These are phyloP conservation scores for Paralichthys olivaceus DNA, from an alignment of 2,113 vertebrate species.

Conservation along the genomic window DNA sequence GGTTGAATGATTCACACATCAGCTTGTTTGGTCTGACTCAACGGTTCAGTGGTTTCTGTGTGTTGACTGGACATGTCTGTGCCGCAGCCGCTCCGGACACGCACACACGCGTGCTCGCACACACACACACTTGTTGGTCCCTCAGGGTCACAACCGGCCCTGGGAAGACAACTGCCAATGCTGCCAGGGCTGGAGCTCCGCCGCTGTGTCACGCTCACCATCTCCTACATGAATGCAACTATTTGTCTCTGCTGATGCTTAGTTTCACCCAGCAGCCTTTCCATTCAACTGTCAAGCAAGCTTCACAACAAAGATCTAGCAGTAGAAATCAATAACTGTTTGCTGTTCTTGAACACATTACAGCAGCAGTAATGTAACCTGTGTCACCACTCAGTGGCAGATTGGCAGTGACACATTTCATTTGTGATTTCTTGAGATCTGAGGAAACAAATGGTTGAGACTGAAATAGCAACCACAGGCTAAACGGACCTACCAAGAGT, in stretches of 20 bases:
- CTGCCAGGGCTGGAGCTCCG: constrained; percentile 15
- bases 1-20: constrained; percentile 47
- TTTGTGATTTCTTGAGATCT: too few species aligned
- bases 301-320: neutral
- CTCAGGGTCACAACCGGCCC: constrained; percentile 40
- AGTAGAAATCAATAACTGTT: neutral
- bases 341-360: too few species aligned
- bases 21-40: constrained; percentile 52
- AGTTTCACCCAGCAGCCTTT: neutral
- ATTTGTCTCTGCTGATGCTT: neutral
- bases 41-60: constrained; percentile 30
- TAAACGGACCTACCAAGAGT: too few species aligned
- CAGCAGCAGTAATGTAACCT: too few species aligned
- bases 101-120: neutral
- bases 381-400: too few species aligned
- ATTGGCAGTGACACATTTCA: too few species aligned
- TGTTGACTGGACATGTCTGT: constrained; percentile 45
- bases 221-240: neutral
- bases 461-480: too few species aligned
- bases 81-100: constrained; percentile 27
- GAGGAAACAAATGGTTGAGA: too few species aligned
- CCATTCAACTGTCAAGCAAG: neutral
- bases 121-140: constrained; percentile 22
- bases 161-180: constrained; percentile 12
- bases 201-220: neutral